Conservation (phyloP, 2,113 vertebrate species). For the Piprites chloris region DNA sequence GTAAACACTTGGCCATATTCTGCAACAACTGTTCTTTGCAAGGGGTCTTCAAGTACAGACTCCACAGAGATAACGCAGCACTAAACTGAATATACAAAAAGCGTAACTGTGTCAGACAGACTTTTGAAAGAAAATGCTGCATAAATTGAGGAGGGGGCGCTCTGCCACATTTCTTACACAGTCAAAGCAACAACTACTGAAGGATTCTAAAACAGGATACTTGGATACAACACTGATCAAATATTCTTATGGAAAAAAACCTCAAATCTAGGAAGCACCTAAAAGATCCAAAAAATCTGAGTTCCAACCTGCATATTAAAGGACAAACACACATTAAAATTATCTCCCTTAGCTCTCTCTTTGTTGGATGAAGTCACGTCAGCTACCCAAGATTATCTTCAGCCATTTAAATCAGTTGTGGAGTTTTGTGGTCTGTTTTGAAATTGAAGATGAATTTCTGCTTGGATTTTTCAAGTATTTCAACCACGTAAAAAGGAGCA, state of each 20-base stretch:
- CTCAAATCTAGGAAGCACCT: not conserved
- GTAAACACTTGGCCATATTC: not conserved
- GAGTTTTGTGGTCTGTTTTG: not conserved
- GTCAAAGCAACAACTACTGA: not conserved
- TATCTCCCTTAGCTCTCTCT: not conserved
- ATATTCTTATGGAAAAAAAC: not conserved
- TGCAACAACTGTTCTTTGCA: conserved; percentile 20
- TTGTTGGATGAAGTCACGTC: not conserved
- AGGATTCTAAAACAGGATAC: not conserved
- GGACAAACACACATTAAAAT: not conserved
- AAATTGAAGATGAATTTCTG: not conserved
- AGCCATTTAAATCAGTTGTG: not conserved
- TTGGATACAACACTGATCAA: not conserved
- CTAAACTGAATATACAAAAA: not conserved
- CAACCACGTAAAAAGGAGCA: not conserved
- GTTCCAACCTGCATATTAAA: not conserved
- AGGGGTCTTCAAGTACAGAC: not conserved
- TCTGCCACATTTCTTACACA: not conserved
- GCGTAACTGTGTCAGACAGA: not conserved
- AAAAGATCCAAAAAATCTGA: not conserved
- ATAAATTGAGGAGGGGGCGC: not conserved
- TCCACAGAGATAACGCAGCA: not conserved
- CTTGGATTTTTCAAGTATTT: not conserved
- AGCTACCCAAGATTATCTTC: not conserved
- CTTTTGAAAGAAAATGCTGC: conserved; percentile 22